A percentile compares a stretch with the other conserved stretches of the same genome.
Conservation (phyloP, 1,140 invertebrate genomes). For the Drosophila miranda region DNA sequence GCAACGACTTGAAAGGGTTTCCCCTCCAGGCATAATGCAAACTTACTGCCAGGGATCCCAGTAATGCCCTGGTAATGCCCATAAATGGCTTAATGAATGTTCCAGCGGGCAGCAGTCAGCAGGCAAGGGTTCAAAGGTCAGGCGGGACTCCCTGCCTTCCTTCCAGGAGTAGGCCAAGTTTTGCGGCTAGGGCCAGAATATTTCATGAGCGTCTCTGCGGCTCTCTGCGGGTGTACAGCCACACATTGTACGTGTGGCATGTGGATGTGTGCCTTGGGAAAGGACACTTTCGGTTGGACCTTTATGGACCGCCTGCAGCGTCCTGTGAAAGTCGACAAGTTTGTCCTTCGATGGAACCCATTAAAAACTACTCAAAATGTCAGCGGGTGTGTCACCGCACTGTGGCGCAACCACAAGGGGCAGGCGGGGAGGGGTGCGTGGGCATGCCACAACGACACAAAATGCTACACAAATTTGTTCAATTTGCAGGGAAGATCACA, state of each 20-base stretch:
- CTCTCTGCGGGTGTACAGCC: not conserved
- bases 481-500: constrained; percentile 32
- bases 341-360: constrained; percentile 52
- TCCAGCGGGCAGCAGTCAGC: not conserved
- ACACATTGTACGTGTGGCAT: not conserved
- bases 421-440: no score
- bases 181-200: constrained; percentile 22
- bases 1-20: constrained; percentile 70
- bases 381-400: constrained; percentile 41
- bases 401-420: constrained; percentile 22
- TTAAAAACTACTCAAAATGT: constrained; percentile 80
- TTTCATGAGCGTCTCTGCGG: constrained; percentile 5
- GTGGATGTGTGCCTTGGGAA: constrained; percentile 21
- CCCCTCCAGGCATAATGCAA: constrained; percentile 49
- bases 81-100: constrained; percentile 63
- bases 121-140: not conserved
- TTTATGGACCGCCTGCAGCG: constrained; percentile 44
- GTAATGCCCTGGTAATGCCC: constrained; percentile 51
- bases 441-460: constrained; percentile 13
- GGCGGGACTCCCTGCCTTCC: no score
- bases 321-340: constrained; percentile 55
- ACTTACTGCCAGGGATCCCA: constrained; percentile 34
- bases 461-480: constrained; percentile 67
- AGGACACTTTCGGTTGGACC: constrained; percentile 25
- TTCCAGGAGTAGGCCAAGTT: constrained; percentile 33